These are phyloP conservation scores for Zelleria hepariella DNA, from an alignment of 2,888 invertebrate genomes.

Conservation along the genomic window DNA sequence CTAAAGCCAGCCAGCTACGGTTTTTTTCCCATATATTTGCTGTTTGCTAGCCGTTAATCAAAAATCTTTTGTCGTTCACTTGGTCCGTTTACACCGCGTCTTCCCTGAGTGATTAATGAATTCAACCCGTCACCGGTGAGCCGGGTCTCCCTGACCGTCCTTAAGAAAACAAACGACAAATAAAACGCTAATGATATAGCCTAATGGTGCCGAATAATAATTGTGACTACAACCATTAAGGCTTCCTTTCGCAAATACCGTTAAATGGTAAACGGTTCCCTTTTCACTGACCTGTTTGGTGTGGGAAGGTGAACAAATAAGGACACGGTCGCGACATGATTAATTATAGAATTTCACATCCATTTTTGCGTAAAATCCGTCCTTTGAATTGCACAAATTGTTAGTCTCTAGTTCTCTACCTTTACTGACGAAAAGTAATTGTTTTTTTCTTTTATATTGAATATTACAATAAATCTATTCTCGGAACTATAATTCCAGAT, in stretches of 20 bases:
- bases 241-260: conserved; percentile 17
- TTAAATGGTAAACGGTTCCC: conserved; percentile 26
- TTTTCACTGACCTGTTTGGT: conserved; percentile 55
- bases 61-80: conserved; percentile 47
- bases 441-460: too few relatives aligned
- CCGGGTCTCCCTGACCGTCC: conserved; percentile 35
- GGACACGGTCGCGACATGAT: conserved; percentile 39
- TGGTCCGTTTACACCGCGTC: conserved; percentile 30
- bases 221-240: conserved; percentile 50
- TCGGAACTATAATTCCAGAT: too few relatives aligned
- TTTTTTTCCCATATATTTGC: conserved; percentile 43
- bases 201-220: conserved; percentile 61
- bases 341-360: conserved; percentile 33
- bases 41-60: conserved; percentile 52
- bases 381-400: background rate
- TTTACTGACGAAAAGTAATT: too few relatives aligned
- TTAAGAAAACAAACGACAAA: conserved; percentile 56
- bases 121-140: conserved; percentile 39
- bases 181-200: conserved; percentile 55
- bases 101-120: conserved; percentile 50
- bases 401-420: too few relatives aligned
- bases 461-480: too few relatives aligned
- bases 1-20: background rate
- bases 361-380: background rate
- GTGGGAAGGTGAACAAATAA: conserved; percentile 44